Conservation (phyloP, 2,888 invertebrate species). For the Nysson spinosus region DNA sequence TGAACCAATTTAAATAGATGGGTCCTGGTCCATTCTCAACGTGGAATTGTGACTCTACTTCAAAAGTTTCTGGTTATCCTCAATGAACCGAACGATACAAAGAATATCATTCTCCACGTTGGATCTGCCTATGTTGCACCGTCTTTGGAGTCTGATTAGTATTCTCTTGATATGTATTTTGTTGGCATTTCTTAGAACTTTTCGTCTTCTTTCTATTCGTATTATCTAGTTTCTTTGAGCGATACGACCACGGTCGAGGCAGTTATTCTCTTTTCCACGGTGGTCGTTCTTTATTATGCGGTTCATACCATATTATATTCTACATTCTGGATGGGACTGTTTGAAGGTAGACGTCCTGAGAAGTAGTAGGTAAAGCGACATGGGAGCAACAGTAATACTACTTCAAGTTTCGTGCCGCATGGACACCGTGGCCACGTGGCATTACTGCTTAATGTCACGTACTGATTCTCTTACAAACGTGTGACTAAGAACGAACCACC, state of each 20-base stretch:
- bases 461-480: slow-evolving; percentile 59
- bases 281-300: slow-evolving; percentile 30
- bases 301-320: slow-evolving; percentile 34
- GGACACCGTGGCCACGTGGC: slow-evolving; percentile 51
- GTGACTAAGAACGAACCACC: slow-evolving; percentile 55
- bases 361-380: slow-evolving; percentile 25
- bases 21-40: slow-evolving; percentile 12
- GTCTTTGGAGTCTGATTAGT: too few species aligned
- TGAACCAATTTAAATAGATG: slow-evolving; percentile 36
- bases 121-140: too few species aligned
- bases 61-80: slow-evolving; percentile 19
- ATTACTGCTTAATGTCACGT: slow-evolving; percentile 64
- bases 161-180: too few species aligned
- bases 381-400: slow-evolving; percentile 50
- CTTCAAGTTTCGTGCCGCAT: slow-evolving; percentile 51
- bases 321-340: slow-evolving; percentile 45
- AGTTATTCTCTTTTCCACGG: slow-evolving; percentile 1
- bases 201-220: too few species aligned
- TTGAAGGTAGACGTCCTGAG: slow-evolving; percentile 37
- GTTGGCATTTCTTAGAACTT: too few species aligned
- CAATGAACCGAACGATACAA: neutral
- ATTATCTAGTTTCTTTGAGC: too few species aligned
- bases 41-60: slow-evolving; percentile 25
- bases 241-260: too few species aligned
- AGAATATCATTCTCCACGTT: neutral